Percentiles rank a stretch among this genome's conserved stretches.
Conservation (phyloP, 2,888 invertebrate species). For the Epicampocera succincta region DNA sequence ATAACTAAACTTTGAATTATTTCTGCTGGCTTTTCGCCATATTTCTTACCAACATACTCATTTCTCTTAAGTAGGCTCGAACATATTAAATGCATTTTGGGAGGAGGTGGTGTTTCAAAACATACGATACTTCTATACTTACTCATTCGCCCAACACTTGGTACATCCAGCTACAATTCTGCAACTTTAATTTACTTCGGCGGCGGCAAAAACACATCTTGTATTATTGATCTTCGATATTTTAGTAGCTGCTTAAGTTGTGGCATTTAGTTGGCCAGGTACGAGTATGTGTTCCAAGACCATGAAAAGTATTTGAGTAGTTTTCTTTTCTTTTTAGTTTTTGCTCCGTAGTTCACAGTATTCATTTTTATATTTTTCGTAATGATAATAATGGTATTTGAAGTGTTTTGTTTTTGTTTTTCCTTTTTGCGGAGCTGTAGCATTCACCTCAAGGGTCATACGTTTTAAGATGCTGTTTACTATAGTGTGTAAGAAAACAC, state of each 20-base stretch:
- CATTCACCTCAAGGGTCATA: conserved; percentile 61
- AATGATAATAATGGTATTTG: conserved; percentile 58
- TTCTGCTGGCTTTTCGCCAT: not conserved
- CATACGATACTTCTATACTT: conserved; percentile 1
- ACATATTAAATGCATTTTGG: conserved; percentile 57
- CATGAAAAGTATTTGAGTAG: not conserved
- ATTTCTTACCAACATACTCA: conserved; percentile 26
- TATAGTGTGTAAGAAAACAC: conserved; percentile 65
- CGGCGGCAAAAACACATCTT: conserved; percentile 62
- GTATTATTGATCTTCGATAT: conserved; percentile 56
- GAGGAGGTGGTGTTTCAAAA: conserved; percentile 22
- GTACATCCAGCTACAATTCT: not conserved
- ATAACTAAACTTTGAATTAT: conserved; percentile 16
- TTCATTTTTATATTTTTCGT: conserved; percentile 10
- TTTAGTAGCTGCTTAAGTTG: conserved; percentile 64
- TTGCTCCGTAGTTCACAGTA: conserved; percentile 4
- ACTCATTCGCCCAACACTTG: not conserved
- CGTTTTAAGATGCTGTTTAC: conserved; percentile 61
- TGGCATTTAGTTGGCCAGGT: conserved; percentile 21
- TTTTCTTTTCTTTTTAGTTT: conserved; percentile 11
- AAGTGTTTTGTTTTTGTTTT: not conserved
- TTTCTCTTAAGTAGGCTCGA: conserved; percentile 65
- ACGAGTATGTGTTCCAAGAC: conserved; percentile 22
- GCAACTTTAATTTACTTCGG: conserved; percentile 59
- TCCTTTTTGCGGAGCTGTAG: conserved; percentile 19